Evolutionary conservation across 1,140 invertebrate genomes (phyloP), one percentile per base, ranked within the genome.

Genomic region (Scaptomyza graminum): DNA sequence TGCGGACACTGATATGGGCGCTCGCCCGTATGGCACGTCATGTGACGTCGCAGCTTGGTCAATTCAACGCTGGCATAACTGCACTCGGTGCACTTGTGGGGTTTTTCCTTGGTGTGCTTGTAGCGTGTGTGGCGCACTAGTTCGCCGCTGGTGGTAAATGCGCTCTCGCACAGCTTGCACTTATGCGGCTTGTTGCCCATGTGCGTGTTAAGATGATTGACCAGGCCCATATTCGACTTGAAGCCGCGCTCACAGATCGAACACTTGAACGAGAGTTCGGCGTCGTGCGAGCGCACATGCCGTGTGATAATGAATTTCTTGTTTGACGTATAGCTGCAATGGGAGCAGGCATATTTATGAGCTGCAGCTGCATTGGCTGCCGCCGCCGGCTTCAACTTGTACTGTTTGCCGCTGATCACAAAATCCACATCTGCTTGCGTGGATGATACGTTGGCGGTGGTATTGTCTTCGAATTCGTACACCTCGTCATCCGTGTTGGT

Each of bases 181-280:
- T 96, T 94, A 92, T 99, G 97, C 0, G 98, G 98, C 88, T 98
- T 97, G 6, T 96, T 96, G 41, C 98, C 98, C 25, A 98, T 98
- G 91, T 99, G 98, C 64, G 97, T 99, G 91, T 99, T 99, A 1
- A 98, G 95, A 92, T 99, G 98, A 92, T 99, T 99, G 79, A 98
- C 96, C 22, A 99, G 92, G 0, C 97, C 98, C 1, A 97, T 97
- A 15, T 97, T 90, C 0, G 98, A 98, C 92, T 99, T 99, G 90
- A 99, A 99, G 5, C 97, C 97, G 50, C 97, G 94, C 79, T 98
- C 97, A 92, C 98, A 99, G 16, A 99, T 96, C 49, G 95, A 95
- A 67, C 91, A 99, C 90, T 98, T 98, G 90, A 98, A 97, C 0
- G 98, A 97, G 18, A 97, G 93, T 84, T 99, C 98, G 88, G 98